Evolutionary conservation across 1,140 invertebrate genomes (phyloP), one percentile per base, ranked within the genome.

Genomic region (Apis florea): DNA sequence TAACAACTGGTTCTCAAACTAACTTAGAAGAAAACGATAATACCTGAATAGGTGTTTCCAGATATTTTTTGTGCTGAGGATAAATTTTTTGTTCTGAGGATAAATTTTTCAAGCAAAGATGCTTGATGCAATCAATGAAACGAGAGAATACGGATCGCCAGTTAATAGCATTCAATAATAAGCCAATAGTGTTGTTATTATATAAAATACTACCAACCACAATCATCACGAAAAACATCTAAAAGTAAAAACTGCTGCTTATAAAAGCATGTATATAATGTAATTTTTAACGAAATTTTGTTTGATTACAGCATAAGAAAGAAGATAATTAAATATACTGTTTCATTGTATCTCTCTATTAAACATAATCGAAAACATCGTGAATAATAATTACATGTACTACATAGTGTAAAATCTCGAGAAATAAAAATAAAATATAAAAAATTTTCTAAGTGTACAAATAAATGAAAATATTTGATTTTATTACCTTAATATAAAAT

Each of bases 401-500:
- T 71, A 21, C 66, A n/a, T 15, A 66, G 49, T 49, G 26, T 40
- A 15, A 12, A 53, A 63, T 72, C 56, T 75, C 21, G 49, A 51
- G 77, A 79, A 54, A 64, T 51, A 21, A 40, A 82, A 59, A 77
- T 24, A 64, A 47, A 51, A 66, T 40, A n/a, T 51, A 58, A 67
- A 3, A n/a, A 73, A 26, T 61, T 56, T 19, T 58, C 67, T 75
- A 69, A 54, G 8, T 56, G 10, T 71, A 70, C 10, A 26, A 64
- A 58, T 2, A 67, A 54, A 17, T n/a, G 2, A 51, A 61, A 1
- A 0, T 0, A n/a, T 68, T 71, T 82, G 1, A 58, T 53, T 53
- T 58, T 89, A 84, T 93, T 94, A 97, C 96, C 93, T 95, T 95
- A 70, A 97, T 94, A 82, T 96, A 97, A 91, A 96, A 97, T 53